Percentiles rank a stretch among this genome's conserved stretches.
Conservation (phyloP, 2,113 vertebrate species). For the Jacana jacana region DNA sequence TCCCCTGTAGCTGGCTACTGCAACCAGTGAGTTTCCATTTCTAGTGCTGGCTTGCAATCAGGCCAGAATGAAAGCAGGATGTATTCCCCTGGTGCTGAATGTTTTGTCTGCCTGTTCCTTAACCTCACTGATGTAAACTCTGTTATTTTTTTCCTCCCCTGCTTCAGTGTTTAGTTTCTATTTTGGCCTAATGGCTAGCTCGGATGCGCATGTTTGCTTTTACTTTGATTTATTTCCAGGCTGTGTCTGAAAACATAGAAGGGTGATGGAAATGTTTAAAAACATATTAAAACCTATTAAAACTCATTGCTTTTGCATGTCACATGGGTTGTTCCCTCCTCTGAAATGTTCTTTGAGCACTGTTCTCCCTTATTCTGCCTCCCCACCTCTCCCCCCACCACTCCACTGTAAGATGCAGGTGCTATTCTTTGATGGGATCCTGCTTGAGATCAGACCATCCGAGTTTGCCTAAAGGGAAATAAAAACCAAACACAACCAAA, state of each 20-base stretch:
- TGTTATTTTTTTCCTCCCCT: background rate
- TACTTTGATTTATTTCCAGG: conserved; percentile 40
- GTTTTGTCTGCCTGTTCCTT: conserved; percentile 53
- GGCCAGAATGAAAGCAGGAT: background rate
- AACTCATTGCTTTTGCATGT: conserved; percentile 18
- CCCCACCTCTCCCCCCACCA: background rate
- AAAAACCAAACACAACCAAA: no score
- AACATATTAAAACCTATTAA: conserved; percentile 4
- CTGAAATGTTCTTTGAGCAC: background rate
- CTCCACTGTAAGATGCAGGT: background rate
- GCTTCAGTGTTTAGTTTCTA: conserved; percentile 45
- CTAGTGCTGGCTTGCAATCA: background rate
- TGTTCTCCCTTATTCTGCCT: background rate
- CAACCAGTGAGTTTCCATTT: background rate
- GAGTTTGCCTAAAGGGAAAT: background rate
- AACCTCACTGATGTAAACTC: conserved; percentile 41
- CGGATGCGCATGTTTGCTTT: background rate
- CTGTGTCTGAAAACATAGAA: background rate
- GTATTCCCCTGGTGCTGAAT: background rate
- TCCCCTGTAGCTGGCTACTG: background rate
- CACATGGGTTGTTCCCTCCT: background rate
- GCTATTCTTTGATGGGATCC: background rate
- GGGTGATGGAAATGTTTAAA: conserved; percentile 42
- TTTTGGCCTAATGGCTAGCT: conserved; percentile 22
- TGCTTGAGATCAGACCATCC: background rate